A percentile compares a stretch with the other conserved stretches of the same genome.
Conservation (phyloP, 2,113 vertebrate genomes). For the Rhinogobius similis region DNA sequence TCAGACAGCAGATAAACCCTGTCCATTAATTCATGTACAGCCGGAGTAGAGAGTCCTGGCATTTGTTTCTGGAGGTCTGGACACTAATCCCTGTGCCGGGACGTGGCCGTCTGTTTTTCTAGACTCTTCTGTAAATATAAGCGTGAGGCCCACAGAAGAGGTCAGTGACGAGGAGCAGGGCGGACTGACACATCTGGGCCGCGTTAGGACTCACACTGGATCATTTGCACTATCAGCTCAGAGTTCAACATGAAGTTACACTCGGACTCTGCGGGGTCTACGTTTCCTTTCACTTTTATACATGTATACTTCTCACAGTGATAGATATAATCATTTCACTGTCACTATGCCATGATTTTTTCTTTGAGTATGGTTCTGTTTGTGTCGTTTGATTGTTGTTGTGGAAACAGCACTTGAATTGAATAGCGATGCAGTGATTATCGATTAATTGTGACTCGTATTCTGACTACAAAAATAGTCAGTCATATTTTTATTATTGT, state of each 20-base stretch:
- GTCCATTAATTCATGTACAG: conserved; percentile 24
- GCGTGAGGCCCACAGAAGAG: conserved; percentile 44
- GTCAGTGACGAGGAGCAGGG: conserved; percentile 58
- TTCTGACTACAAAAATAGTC: too few relatives aligned
- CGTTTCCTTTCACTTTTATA: not conserved
- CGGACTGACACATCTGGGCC: conserved; percentile 66
- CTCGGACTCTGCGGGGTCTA: not conserved
- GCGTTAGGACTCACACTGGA: conserved; percentile 54
- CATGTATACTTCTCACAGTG: too few relatives aligned
- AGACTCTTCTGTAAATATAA: conserved; percentile 23
- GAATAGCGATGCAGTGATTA: too few relatives aligned
- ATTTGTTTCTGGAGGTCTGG: conserved; percentile 47
- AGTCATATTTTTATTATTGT: too few relatives aligned
- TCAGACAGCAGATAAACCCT: conserved; percentile 3
- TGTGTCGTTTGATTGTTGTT: too few relatives aligned
- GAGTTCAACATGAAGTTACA: conserved; percentile 46
- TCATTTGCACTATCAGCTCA: conserved; percentile 62
- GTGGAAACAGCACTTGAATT: too few relatives aligned
- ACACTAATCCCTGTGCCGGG: conserved; percentile 36
- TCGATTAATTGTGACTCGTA: too few relatives aligned
- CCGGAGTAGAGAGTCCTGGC: conserved; percentile 29
- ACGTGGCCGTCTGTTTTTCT: conserved; percentile 23
- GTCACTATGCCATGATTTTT: too few relatives aligned
- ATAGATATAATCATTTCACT: too few relatives aligned
- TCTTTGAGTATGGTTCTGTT: too few relatives aligned